Base-by-base conservation (phyloP, 2,888 invertebrate species). In the Coleophora deauratella region DNA sequence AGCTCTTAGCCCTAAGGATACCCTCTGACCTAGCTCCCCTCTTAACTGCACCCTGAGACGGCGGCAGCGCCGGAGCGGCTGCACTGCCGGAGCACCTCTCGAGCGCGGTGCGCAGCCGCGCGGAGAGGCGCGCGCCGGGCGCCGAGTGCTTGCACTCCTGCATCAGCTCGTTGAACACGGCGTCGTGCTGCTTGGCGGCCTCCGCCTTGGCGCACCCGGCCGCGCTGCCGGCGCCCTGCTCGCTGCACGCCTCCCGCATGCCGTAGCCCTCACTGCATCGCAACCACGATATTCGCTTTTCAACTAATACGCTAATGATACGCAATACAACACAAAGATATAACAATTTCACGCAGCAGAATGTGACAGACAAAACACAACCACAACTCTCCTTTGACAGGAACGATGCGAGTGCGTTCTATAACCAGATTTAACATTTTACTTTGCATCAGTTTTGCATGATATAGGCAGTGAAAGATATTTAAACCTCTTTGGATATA, bases 61-160 rank as follows among this genome's bases (percentile, higher is more conserved):
- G 6, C 28, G 28, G 28, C 9, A 28, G 7, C 28, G 7, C 28
- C 9, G 6, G 9, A 6, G 9, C 28, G 7, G 7, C 9, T 28
- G 9, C 9, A 28, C 28, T 9, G 9, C 28, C 28, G 7, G 6
- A 8, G 9, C 53, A 79, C 85, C 76, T 72, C 52, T 85, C 84
- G 7, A 86, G 69, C 12, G 69, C 58, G 4, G 71, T 66, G 33
- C 84, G 67, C 8, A 85, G 62, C 8, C 69, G 66, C 4, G 72
- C 72, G 7, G 80, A 77, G 27, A 93, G 82, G 46, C 90, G 86
- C 1, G 92, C 91, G 30, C 91, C 91, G 1, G 93, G 92, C 30
- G 89, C 88, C 44, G 88, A 88, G 65, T 87, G 87, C 69, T 86
- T 88, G 65, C 91, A 91, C 71, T 92, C 91, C 48, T 87, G 85